Evolutionary conservation across 2,888 invertebrate species (phyloP), one percentile per base, ranked within the genome.

Genomic region (Eueremaeus valkanovi): DNA sequence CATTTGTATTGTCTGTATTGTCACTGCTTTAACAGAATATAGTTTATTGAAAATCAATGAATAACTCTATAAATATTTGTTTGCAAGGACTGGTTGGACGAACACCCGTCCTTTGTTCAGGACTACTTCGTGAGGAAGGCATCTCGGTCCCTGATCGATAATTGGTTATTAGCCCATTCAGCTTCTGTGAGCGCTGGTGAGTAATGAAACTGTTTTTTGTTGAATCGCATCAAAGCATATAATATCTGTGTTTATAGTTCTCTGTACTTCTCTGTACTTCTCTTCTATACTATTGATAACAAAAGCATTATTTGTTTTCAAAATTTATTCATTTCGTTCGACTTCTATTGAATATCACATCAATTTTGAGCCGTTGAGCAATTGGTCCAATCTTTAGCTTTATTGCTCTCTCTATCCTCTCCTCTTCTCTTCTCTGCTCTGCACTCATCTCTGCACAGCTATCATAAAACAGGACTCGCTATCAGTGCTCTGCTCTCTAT

Each of bases 71-170:
- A 2, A 51, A 31, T 68, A 18, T n/a, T 29, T 74, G 21, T 18
- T 11, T 27, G 31, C 3, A 95, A 95, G 85, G 90, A 93, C 81
- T 96, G 95, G 95, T 89, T 96, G 80, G 95, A 96, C 85, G 95
- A 95, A 84, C 95, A 96, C 86, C 94, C 92, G 81, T 93, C 94
- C 84, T 96, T 95, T 84, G 92, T 93, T 80, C 92, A 93, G 84
- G 94, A 95, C 85, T 96, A 95, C 85, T 95, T 95, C 84, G 87
- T 93, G 85, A 91, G 95, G 85, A 95, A 95, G 86, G 95, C 93
- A 80, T 92, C 93, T 79, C 88, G 94, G 80, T 92, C 93, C 83
- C 91, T 94, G 83, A 93, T 95, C 81, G 95, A 95, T 84, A 89
- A 91, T 80, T 95, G 95, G 95, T 86, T 95, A 81, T 90, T 94